Conservation (phyloP, 2,113 vertebrate genomes). For the Xiphophorus couchianus region DNA sequence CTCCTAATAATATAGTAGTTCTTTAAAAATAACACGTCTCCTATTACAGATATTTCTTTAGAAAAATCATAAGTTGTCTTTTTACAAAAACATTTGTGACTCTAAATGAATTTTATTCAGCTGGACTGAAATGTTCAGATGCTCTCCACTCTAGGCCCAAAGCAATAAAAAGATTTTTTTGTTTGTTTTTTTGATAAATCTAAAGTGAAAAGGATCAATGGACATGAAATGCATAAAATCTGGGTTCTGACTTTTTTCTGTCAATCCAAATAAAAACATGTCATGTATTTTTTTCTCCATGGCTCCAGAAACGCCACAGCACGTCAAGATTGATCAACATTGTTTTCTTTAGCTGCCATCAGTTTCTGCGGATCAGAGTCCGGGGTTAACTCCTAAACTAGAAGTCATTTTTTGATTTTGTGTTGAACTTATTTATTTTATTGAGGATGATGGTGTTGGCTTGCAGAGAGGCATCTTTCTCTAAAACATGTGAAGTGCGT, state of each 20-base stretch:
- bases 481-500: slow-evolving; percentile 17
- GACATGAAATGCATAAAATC: too few species aligned
- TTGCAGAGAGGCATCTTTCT: background rate
- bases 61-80: too few species aligned
- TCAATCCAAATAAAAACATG: background rate
- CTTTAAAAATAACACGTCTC: too few species aligned
- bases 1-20: too few species aligned
- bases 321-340: background rate
- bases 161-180: too few species aligned
- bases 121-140: too few species aligned
- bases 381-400: background rate
- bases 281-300: background rate
- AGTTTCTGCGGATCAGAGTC: background rate
- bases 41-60: too few species aligned
- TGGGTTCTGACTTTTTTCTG: background rate
- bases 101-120: too few species aligned
- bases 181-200: too few species aligned
- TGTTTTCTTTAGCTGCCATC: background rate
- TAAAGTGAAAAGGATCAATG: too few species aligned
- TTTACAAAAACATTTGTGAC: too few species aligned
- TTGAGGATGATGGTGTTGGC: background rate
- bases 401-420: background rate
- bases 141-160: too few species aligned
- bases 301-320: background rate
- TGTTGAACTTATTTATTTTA: background rate